Evolutionary conservation across 2,888 invertebrate genomes (phyloP), one percentile per base, ranked within the genome.

Genomic region (Leistus spinibarbis): DNA sequence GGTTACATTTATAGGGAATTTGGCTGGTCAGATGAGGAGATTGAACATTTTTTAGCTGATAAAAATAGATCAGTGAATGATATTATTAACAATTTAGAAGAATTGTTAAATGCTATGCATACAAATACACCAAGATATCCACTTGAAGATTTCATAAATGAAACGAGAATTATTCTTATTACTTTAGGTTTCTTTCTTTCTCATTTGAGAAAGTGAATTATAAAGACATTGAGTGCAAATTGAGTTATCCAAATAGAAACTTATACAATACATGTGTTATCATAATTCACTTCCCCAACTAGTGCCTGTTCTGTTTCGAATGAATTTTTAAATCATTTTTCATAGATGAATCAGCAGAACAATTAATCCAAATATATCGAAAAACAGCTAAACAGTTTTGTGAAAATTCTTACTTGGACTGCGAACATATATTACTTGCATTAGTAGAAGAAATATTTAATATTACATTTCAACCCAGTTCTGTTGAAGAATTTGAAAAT

Each of bases 281-380:
- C n/a, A n/a, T n/a, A n/a, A n/a, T n/a, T n/a, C n/a, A n/a, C n/a
- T n/a, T n/a, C n/a, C n/a, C n/a, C n/a, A n/a, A n/a, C n/a, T n/a
- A n/a, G n/a, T n/a, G n/a, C n/a, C n/a, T n/a, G 16, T 10, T 7
- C 16, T 57, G 17, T 7, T 57, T 7, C 10, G 17, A 16, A 57
- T 57, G 16, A 63, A 63, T 10, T 16, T 63, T 20, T 63, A n/a
- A 63, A 40, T 13, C 7, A 20, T 63, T 63, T 19, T 20, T 27
- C 5, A 10, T 63, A 63, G 63, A 63, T 16, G 5, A n/a, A n/a
- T 19, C 63, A 10, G 63, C 63, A 3, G 22, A 63, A 19, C 63
- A 63, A 17, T 22, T 63, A 63, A 63, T 63, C 4, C 3, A 63
- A 20, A 20, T 63, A 22, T 63, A 63, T 22, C 63, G 22, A 63